Conservation (phyloP, 2,113 vertebrate genomes). For the Serinus canaria region DNA sequence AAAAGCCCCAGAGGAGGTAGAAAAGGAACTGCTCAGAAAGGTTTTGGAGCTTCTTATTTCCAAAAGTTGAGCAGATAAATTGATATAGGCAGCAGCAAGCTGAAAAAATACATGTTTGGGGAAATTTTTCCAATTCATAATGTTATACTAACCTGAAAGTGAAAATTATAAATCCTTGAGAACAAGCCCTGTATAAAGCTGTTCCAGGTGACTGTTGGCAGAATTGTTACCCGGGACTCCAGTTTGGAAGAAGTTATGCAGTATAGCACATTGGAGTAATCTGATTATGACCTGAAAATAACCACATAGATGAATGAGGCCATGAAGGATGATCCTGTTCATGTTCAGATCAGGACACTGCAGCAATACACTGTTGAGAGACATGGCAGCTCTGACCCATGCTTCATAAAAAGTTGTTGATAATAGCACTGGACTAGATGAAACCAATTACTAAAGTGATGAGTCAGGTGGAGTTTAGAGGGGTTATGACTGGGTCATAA, state of each 20-base stretch:
- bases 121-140: neutral
- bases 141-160: neutral
- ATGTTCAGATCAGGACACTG: neutral
- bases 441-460: constrained; percentile 42
- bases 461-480: neutral
- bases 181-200: neutral
- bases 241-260: neutral
- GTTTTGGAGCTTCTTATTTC: constrained; percentile 33
- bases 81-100: constrained; percentile 20
- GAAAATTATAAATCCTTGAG: neutral
- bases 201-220: neutral
- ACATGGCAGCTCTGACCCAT: neutral
- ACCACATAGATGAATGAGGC: neutral
- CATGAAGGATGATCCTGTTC: neutral
- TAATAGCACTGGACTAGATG: neutral
- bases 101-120: constrained; percentile 35
- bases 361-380: constrained; percentile 10
- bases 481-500: constrained; percentile 32
- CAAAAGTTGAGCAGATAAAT: constrained; percentile 36
- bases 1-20: neutral
- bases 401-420: constrained; percentile 17
- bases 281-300: neutral
- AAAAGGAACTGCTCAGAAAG: constrained; percentile 13
- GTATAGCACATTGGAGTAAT: neutral
- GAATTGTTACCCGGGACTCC: neutral